These are phyloP conservation scores for Lordiphosa stackelbergi DNA, from an alignment of 1,140 invertebrate genomes.

Conservation along the genomic window DNA sequence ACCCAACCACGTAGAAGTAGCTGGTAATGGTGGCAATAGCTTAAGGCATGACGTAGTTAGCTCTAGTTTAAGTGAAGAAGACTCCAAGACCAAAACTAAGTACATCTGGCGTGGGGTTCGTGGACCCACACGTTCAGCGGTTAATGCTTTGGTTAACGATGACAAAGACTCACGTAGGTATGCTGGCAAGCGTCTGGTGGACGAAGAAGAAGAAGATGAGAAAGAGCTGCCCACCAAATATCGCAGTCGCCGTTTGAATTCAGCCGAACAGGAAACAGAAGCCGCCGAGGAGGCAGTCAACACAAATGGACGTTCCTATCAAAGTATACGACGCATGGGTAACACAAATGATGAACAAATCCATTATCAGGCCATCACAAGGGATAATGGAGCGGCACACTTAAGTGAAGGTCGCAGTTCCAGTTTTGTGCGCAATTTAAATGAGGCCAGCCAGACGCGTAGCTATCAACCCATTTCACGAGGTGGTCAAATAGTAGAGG, in stretches of 20 bases:
- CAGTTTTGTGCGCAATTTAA: slow-evolving; percentile 36
- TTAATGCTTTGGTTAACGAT: slow-evolving; percentile 15
- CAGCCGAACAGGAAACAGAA: slow-evolving; percentile 36
- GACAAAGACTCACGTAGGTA: slow-evolving; percentile 56
- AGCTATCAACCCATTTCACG: slow-evolving; percentile 29
- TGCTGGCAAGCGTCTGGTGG: slow-evolving; percentile 58
- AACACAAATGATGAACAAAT: slow-evolving; percentile 35
- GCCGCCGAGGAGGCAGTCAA: slow-evolving; percentile 10
- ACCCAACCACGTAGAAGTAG: slow-evolving; percentile 43
- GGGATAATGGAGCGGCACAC: slow-evolving; percentile 30
- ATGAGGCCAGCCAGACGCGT: not conserved
- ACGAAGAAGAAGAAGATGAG: slow-evolving; percentile 5
- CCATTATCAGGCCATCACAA: slow-evolving; percentile 48
- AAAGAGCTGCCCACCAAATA: slow-evolving; percentile 14
- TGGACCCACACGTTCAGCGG: slow-evolving; percentile 16
- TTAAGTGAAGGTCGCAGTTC: slow-evolving; percentile 48
- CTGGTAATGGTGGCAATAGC: slow-evolving; percentile 69
- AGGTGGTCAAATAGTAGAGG: slow-evolving; percentile 39
- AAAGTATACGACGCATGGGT: slow-evolving; percentile 22
- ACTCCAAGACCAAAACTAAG: slow-evolving; percentile 20
- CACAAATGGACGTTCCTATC: slow-evolving; percentile 23
- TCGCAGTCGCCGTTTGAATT: slow-evolving; percentile 39
- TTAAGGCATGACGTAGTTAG: slow-evolving; percentile 72
- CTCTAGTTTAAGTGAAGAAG: slow-evolving; percentile 55
- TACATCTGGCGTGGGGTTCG: slow-evolving; percentile 38